Conservation (phyloP, 2,113 vertebrate species). For the Sprattus sprattus region DNA sequence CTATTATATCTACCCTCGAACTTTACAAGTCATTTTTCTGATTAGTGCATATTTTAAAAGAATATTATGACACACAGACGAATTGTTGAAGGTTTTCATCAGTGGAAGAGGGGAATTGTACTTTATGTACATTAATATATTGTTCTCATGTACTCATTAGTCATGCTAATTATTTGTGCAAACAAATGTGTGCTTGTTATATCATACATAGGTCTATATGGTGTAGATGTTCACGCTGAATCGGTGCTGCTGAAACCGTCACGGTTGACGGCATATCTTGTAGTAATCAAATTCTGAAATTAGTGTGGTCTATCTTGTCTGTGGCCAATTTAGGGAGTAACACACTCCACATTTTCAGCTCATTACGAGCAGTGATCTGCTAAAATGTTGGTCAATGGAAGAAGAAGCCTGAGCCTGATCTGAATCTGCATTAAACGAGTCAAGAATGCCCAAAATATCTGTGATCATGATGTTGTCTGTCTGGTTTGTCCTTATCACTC, state of each 20-base stretch:
- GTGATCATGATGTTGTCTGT: not conserved
- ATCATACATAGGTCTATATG: no score
- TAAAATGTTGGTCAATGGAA: not conserved
- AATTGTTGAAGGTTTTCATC: not conserved
- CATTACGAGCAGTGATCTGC: slow-evolving; percentile 48
- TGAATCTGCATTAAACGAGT: not conserved
- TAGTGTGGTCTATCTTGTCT: slow-evolving; percentile 47
- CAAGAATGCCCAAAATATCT: not conserved
- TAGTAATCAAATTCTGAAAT: not conserved
- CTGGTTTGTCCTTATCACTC: no score
- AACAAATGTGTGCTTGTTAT: no score
- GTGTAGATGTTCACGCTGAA: no score
- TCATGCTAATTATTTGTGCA: not conserved
- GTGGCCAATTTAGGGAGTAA: slow-evolving; percentile 63
- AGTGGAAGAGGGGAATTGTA: not conserved
- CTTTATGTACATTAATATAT: not conserved
- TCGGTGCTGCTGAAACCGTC: no score
- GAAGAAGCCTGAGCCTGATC: not conserved
- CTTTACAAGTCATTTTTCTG: not conserved
- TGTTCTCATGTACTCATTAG: not conserved
- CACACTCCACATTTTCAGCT: slow-evolving; percentile 57
- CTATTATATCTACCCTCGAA: not conserved
- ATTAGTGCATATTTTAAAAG: not conserved
- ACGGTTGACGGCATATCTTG: not conserved
- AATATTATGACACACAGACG: not conserved